Evolutionary conservation across 2,888 invertebrate species (phyloP).

Genomic region (Polydrusus pterygomalis): DNA sequence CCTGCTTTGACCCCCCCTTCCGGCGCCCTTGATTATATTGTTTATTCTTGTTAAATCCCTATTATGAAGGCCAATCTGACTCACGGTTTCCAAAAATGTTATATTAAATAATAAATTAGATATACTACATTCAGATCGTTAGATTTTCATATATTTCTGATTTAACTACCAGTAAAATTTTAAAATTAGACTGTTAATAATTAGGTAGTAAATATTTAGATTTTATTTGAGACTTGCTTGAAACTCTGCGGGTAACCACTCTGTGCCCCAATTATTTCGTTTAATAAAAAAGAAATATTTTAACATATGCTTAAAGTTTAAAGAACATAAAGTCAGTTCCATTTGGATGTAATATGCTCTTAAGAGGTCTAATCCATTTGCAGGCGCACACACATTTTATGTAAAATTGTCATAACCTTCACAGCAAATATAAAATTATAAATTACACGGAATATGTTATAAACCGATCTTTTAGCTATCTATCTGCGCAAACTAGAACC

Average conservation of each 20-base stretch:
- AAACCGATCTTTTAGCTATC: no score
- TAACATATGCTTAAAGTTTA: conserved; percentile 16
- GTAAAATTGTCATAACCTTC: no score
- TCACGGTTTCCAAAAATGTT: no score
- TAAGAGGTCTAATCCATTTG: neutral
- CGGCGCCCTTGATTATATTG: no score
- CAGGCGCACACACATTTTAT: no score
- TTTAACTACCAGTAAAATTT: conserved; percentile 9
- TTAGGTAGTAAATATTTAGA: conserved; percentile 20
- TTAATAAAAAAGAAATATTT: conserved; percentile 26
- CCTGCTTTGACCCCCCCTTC: no score
- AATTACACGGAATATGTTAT: no score
- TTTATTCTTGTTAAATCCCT: no score
- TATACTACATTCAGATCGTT: neutral
- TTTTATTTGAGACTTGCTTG: conserved; percentile 6
- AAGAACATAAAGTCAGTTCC: conserved; percentile 6
- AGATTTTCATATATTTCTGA: neutral
- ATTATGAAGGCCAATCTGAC: no score
- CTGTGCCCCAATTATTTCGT: conserved; percentile 22
- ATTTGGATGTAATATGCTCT: conserved; percentile 33
- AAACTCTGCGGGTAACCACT: conserved; percentile 14
- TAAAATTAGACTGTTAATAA: conserved; percentile 18
- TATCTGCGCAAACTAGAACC: no score
- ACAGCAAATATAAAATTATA: no score
- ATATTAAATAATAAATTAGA: neutral